Evolutionary conservation across 2,113 vertebrate species (phyloP), one percentile per base, ranked within the genome.

Genomic region (Neoarius graeffei): DNA sequence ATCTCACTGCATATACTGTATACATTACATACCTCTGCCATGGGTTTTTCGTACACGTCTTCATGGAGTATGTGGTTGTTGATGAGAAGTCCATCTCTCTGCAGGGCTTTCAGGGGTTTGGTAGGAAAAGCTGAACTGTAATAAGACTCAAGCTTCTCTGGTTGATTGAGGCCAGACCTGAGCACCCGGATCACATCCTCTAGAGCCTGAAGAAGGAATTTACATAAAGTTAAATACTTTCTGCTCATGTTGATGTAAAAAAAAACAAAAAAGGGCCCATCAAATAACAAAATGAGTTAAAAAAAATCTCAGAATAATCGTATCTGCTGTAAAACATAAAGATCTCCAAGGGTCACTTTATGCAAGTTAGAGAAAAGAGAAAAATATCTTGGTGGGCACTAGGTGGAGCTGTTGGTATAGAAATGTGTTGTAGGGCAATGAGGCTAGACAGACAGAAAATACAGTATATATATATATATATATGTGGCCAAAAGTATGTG

Each of bases 131-230:
- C 95, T 52, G 95, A 96, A 64, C 97, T 97, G 4, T 98, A 99
- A 85, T 96, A 96, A 50, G 97, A 97, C 92, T 97, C 97, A 73
- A 97, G 93, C 83, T 91, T 94, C 93, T 96, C 96, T 11, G 97
- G 95, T 71, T 94, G 95, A 27, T 95, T 94, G 92, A 96, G 96
- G 89, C 96, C 96, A 52, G 96, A 97, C 94, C 95, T 97, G 90
- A 99, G 91, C 95, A 98, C 96, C 88, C 96, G 94, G 93, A 99
- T 99, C 87, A 99, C 96, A 92, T 99, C 97, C 91, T 99, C 98
- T 87, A 96, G 94, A 84, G 98, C 98, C 98, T 99, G 93, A 56
- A 15, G 2, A 81, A 88, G 3, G 1, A 84, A 52, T 19, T n/a
- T 73, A 7, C 69, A 64, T 64, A 19, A 35, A 9, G 11, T 1